A percentile compares a stretch with the other conserved stretches of the same genome.
These are phyloP conservation scores for Thamnophis sirtalis DNA, from an alignment of 2,113 vertebrate genomes.

Conservation along the genomic window DNA sequence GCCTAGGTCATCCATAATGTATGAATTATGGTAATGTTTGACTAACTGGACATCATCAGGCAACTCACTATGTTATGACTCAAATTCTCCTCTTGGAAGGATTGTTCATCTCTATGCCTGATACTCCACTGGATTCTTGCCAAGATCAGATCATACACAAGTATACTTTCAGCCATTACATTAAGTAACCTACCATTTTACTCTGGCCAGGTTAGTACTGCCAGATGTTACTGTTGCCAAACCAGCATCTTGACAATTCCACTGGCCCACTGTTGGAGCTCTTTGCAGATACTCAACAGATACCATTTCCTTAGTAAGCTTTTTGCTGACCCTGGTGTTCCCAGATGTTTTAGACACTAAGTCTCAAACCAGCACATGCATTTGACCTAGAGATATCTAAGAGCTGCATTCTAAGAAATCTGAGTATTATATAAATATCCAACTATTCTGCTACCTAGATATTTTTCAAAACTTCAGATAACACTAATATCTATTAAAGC, in stretches of 20 bases:
- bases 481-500: not conserved
- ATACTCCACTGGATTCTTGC: not conserved
- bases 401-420: not conserved
- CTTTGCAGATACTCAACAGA: not conserved
- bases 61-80: not conserved
- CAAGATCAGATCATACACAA: not conserved
- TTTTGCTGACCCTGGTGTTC: not conserved
- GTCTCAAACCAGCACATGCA: not conserved
- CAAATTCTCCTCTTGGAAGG: not conserved
- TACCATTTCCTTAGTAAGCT: not conserved
- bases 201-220: not conserved
- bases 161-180: not conserved
- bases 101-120: not conserved
- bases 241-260: not conserved
- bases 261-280: not conserved
- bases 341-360: not conserved
- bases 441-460: not conserved
- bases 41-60: not conserved
- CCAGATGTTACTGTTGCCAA: not conserved
- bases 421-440: not conserved
- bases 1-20: not conserved
- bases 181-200: not conserved
- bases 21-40: not conserved
- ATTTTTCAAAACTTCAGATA: not conserved
- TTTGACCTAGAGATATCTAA: not conserved